Evolutionary conservation across 2,113 vertebrate genomes (phyloP), one percentile per base, ranked within the genome.

Genomic region (Xenopus laevis): DNA sequence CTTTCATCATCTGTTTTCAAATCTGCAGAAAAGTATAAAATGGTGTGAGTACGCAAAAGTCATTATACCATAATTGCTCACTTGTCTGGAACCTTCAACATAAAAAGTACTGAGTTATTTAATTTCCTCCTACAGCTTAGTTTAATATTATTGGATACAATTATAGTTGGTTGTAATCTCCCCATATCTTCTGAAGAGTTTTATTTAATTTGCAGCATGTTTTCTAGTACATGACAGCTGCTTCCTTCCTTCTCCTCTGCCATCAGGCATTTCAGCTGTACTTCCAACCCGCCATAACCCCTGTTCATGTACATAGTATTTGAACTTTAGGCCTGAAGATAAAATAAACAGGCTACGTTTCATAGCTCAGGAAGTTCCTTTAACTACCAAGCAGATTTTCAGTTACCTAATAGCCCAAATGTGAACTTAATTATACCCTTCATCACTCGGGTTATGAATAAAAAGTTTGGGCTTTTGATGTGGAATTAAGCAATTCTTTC

Each of bases 211-310:
- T n/a, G 23, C 23, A 27, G 23, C 23, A 4, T 16, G 16, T 55
- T 55, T 18, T 55, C 18, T 55, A n/a, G 13, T 55, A 17, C 17
- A 55, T n/a, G 53, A 16, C 83, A 23, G 12, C 78, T 82, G 79
- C 59, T 75, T 79, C 71, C 81, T 72, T 78, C 65, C 83, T 88
- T 88, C 87, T 83, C 84, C 77, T 53, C 77, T 79, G 79, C 81
- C 79, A 83, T 89, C 83, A 87, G 86, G 79, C 81, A 81, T 27
- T n/a, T n/a, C n/a, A n/a, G n/a, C n/a, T n/a, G n/a, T n/a, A 68
- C 72, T 68, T 40, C 79, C 72, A 47, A 71, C 21, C 78, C 71
- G 85, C 82, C 81, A 84, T 67, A 78, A 81, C 81, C 80, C 72
- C 66, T 71, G 68, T 81, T 77, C 68, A 67, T 81, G 71, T 27